Percentiles rank a stretch among this genome's conserved stretches.
phyloP scores from a whole-genome alignment of 2,888 invertebrate genomes.

The Drosophila diplacantha region DNA sequence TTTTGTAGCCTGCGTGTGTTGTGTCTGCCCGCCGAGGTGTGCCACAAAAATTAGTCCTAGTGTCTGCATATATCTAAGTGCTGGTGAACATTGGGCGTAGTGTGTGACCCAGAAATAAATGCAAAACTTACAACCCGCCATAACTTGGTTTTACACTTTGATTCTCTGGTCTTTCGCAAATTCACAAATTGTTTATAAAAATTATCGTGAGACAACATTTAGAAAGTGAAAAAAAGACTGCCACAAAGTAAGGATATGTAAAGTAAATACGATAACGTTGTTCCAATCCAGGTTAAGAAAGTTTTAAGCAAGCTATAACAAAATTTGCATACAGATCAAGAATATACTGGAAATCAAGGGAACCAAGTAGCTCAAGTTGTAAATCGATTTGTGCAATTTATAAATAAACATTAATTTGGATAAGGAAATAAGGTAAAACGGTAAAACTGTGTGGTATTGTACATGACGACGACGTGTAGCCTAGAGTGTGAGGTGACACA shows the following conservation, averaged over 20 bases:
- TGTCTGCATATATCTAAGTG: slow-evolving; percentile 45
- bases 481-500: slow-evolving; percentile 56
- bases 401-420: slow-evolving; percentile 26
- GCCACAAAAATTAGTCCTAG: slow-evolving; percentile 57
- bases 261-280: neutral
- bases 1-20: slow-evolving; percentile 27
- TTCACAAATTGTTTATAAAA: slow-evolving; percentile 4
- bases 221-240: slow-evolving; percentile 13
- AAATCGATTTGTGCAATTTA: slow-evolving; percentile 40
- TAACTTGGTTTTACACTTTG: slow-evolving; percentile 12
- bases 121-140: slow-evolving; percentile 19
- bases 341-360: slow-evolving; percentile 11
- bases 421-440: slow-evolving; percentile 23
- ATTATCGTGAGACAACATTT: slow-evolving; percentile 21
- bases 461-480: slow-evolving; percentile 39
- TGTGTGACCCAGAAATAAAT: slow-evolving; percentile 7
- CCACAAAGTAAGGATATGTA: neutral
- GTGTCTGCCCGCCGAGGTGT: slow-evolving; percentile 43
- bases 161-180: slow-evolving; percentile 11
- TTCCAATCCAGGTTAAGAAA: slow-evolving; percentile 13
- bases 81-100: slow-evolving; percentile 7
- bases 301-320: slow-evolving; percentile 13
- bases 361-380: slow-evolving; percentile 34
- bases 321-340: slow-evolving; percentile 20
- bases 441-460: slow-evolving; percentile 24